These are phyloP conservation scores for Rhorus exstirpatorius DNA, from an alignment of 2,888 invertebrate genomes.

Conservation along the genomic window DNA sequence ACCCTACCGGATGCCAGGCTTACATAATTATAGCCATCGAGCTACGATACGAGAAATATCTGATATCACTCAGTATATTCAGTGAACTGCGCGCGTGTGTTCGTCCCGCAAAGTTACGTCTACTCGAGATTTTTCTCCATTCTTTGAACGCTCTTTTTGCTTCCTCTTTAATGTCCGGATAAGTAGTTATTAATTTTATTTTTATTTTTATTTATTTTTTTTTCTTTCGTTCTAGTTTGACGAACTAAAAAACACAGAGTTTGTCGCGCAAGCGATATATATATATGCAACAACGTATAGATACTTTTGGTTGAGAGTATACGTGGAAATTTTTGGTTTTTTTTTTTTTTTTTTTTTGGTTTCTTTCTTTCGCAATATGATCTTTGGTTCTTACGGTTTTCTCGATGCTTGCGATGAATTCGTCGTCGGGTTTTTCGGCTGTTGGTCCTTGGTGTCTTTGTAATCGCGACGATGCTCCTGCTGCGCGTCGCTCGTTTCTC, in stretches of 20 bases:
- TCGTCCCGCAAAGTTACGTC: conserved; percentile 51
- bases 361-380: conserved; percentile 68
- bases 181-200: conserved; percentile 64
- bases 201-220: too few species aligned
- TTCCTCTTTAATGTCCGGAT: conserved; percentile 42
- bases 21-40: conserved; percentile 72
- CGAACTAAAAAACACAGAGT: conserved; percentile 73
- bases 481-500: conserved; percentile 72
- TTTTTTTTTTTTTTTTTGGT: conserved; percentile 26
- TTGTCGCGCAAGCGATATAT: conserved; percentile 70
- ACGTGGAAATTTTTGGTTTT: conserved; percentile 40
- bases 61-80: conserved; percentile 71
- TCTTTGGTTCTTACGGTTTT: conserved; percentile 71
- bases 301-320: conserved; percentile 66
- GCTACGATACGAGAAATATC: conserved; percentile 70
- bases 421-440: conserved; percentile 66
- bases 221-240: conserved; percentile 66
- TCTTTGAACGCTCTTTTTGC: background rate
- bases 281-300: conserved; percentile 69
- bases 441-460: conserved; percentile 75
- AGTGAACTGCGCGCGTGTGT: conserved; percentile 56
- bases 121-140: conserved; percentile 37
- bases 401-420: conserved; percentile 68
- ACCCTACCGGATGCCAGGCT: conserved; percentile 71
- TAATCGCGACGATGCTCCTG: conserved; percentile 75